These are phyloP conservation scores for Ceratosolen fusciceps DNA, from an alignment of 1,140 invertebrate species.

Conservation along the genomic window DNA sequence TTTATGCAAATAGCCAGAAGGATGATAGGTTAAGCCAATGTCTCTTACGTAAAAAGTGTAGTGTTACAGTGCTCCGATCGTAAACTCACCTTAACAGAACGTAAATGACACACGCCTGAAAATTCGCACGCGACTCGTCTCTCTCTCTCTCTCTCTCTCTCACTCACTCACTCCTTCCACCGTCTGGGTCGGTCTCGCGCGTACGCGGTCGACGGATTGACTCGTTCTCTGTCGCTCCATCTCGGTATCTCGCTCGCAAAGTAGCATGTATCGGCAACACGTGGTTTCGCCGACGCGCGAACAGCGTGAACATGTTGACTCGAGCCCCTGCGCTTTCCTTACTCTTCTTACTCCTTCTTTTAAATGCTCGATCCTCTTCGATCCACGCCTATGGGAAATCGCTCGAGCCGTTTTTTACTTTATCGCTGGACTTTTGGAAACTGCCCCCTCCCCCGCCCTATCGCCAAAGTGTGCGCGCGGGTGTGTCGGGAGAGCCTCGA, in stretches of 20 bases:
- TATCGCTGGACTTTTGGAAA: no score
- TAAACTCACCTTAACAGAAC: slow-evolving; percentile 33
- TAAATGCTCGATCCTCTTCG: neutral
- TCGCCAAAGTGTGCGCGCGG: no score
- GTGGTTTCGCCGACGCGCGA: neutral
- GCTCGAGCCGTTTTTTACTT: no score
- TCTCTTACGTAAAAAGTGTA: slow-evolving; percentile 34
- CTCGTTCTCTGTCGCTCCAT: no score
- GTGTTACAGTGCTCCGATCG: slow-evolving; percentile 25
- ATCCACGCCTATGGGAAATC: neutral
- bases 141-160: neutral
- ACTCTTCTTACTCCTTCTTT: neutral
- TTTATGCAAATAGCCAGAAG: neutral
- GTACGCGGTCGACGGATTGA: no score
- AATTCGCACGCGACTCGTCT: slow-evolving; percentile 34
- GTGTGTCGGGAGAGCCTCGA: no score
- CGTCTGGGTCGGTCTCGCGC: neutral
- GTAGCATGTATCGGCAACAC: slow-evolving; percentile 34
- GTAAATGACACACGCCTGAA: slow-evolving; percentile 32
- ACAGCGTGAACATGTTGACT: slow-evolving; percentile 19
- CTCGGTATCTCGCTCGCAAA: no score
- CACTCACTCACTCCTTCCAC: no score
- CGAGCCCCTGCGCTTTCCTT: neutral
- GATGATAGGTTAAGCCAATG: slow-evolving; percentile 31
- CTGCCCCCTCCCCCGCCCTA: no score